Percentiles rank a stretch among this genome's conserved stretches.
phyloP scores from a whole-genome alignment of 2,113 vertebrate species.

The Pseudopodoces humilis region DNA sequence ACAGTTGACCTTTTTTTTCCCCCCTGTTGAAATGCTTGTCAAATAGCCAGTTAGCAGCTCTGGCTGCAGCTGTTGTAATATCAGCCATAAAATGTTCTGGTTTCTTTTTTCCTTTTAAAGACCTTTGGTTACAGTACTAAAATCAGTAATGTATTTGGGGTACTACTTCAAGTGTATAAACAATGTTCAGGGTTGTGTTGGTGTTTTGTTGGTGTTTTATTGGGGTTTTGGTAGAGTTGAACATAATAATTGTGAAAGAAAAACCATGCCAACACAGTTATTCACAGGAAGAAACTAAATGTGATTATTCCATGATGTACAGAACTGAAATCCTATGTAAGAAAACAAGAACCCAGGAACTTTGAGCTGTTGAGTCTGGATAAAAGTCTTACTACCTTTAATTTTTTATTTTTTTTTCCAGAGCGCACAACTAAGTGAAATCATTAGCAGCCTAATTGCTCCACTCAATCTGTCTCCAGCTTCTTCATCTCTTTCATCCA shows the following conservation, averaged over 20 bases:
- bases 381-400: not conserved
- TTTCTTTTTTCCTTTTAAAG: not conserved
- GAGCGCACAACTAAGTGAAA: slow-evolving; percentile 91
- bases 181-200: not conserved
- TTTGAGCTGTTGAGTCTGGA: not conserved
- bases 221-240: not conserved
- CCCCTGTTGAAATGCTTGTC: not conserved
- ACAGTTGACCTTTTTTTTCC: not conserved
- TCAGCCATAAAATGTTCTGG: not conserved
- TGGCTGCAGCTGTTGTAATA: slow-evolving; percentile 26
- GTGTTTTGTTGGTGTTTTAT: not conserved
- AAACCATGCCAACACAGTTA: not conserved
- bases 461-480: slow-evolving; percentile 82
- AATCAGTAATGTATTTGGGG: not conserved
- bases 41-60: not conserved
- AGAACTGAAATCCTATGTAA: not conserved
- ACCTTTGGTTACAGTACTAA: not conserved
- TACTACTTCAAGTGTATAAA: not conserved
- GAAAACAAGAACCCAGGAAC: not conserved
- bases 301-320: not conserved
- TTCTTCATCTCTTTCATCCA: slow-evolving; percentile 77
- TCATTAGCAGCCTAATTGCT: slow-evolving; percentile 89
- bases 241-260: not conserved
- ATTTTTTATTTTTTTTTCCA: slow-evolving; percentile 71
- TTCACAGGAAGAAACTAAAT: not conserved